phyloP scores from a whole-genome alignment of 2,797 vertebrate species.

The Spheniscus humboldti region DNA sequence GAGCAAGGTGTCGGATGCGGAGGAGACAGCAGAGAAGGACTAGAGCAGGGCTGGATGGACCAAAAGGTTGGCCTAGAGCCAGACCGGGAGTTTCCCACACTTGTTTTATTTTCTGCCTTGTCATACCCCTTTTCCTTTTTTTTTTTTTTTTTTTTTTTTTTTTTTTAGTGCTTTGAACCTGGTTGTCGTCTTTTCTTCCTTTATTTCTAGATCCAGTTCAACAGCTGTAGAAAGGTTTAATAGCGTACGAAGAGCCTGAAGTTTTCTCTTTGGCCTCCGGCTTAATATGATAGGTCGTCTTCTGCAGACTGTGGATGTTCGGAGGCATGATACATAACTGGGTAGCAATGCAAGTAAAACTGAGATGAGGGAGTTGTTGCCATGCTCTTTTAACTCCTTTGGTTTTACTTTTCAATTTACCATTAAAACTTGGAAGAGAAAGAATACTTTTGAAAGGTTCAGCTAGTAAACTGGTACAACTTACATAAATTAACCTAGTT shows the following conservation, averaged over 20 bases:
- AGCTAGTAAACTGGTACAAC: not conserved
- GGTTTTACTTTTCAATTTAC: not conserved
- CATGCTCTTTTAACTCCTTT: not conserved
- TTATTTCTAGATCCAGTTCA: not conserved
- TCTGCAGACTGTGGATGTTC: not conserved
- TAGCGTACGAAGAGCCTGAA: not conserved
- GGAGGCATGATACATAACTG: not conserved
- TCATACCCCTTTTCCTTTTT: not conserved
- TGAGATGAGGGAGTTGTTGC: not conserved
- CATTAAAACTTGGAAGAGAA: not conserved
- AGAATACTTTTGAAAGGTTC: not conserved
- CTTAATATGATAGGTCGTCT: not conserved
- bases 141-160: not conserved
- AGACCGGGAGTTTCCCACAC: not conserved
- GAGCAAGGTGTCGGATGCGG: accelerated
- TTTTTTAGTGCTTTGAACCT: not conserved
- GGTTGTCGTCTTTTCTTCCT: not conserved
- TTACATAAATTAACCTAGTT: not conserved
- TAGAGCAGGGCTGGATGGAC: not conserved
- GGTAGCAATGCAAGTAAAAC: not conserved
- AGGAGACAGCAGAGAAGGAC: not conserved
- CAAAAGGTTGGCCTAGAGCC: not conserved
- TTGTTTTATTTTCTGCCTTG: not conserved
- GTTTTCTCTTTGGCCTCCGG: not conserved
- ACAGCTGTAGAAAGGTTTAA: not conserved